Conservation (phyloP, 1,140 invertebrate genomes). For the Papilio polytes region DNA sequence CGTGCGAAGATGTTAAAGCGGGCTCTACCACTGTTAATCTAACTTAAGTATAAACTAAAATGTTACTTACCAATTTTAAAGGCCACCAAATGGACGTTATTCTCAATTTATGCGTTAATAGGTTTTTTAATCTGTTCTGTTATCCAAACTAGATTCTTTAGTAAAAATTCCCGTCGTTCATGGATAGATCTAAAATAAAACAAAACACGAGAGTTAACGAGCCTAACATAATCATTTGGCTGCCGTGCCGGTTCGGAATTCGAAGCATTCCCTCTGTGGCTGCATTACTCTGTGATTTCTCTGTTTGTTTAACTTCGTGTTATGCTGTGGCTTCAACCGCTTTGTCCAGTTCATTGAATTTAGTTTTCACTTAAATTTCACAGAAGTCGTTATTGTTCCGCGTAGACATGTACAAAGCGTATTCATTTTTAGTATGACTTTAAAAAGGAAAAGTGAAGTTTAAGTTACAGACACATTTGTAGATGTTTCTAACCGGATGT, state of each 20-base stretch:
- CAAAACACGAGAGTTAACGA: neutral
- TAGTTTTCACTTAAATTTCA: neutral
- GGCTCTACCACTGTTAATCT: no score
- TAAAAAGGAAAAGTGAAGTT: neutral
- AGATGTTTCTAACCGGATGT: no score
- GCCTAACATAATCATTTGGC: constrained; percentile 19
- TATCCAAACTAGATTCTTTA: neutral
- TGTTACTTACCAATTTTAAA: neutral
- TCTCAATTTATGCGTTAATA: neutral
- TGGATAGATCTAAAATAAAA: neutral
- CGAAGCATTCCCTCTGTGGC: constrained; percentile 9
- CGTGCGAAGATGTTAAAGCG: no score
- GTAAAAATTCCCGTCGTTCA: neutral
- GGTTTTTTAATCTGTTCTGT: neutral
- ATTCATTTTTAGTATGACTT: neutral
- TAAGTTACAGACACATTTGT: neutral
- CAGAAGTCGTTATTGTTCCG: neutral
- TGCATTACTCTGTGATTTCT: constrained; percentile 15
- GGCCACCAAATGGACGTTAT: neutral
- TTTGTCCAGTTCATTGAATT: constrained; percentile 25
- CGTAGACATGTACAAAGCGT: neutral
- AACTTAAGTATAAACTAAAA: neutral
- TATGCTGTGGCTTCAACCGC: constrained; percentile 7
- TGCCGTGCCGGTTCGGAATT: neutral
- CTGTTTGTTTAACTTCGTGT: constrained; percentile 17